Base-by-base conservation (phyloP, 2,113 vertebrate species). In the Turdus rufiventris region DNA sequence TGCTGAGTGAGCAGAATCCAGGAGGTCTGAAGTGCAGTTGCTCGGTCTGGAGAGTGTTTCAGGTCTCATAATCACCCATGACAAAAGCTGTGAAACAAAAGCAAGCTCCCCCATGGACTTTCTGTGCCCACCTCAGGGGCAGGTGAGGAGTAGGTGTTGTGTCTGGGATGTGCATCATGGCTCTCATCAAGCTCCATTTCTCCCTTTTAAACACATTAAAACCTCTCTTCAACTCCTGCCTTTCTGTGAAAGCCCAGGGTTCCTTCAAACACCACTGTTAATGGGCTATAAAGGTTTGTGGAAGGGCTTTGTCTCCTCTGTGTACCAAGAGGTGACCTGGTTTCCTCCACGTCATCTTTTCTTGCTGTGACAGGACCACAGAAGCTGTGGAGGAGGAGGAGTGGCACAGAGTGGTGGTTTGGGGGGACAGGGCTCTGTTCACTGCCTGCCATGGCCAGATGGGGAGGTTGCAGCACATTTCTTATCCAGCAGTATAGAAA, bases 391-490 rank as follows among this genome's bases (percentile, higher is more conserved):
- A 40, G 42, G 62, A 85, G 48, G 53, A 74, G 40, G 48, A 70
- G 7, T 34, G 66, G 57, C 80, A 66, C n/a, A n/a, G 23, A 70
- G 73, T 19, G 6, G 3, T 71, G 65, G 3, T 33, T 54, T 2
- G 14, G 58, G 29, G 36, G 8, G 56, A 38, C 2, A 3, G 38
- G 21, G 43, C 48, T 96, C 53, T 84, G 34, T 53, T 94, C 3
- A 1, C 54, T 50, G 51, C 73, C 57, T 70, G 56, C 60, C 9
- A 0, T 42, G 11, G 18, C 76, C 71, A 12, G 78, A 20, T 2
- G 3, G 29, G 34, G 56, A 3, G 7, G 29, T 7, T 63, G n/a
- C 57, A 51, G 73, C 29, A 23, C 0, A 0, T 38, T 75, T 67
- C 80, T 87, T 53, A 25, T 1, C 48, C 16, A 63, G 84, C 63